A percentile compares a stretch with the other conserved stretches of the same genome.
phyloP scores from a whole-genome alignment of 2,888 invertebrate genomes.

The Eristalis arbustorum region DNA sequence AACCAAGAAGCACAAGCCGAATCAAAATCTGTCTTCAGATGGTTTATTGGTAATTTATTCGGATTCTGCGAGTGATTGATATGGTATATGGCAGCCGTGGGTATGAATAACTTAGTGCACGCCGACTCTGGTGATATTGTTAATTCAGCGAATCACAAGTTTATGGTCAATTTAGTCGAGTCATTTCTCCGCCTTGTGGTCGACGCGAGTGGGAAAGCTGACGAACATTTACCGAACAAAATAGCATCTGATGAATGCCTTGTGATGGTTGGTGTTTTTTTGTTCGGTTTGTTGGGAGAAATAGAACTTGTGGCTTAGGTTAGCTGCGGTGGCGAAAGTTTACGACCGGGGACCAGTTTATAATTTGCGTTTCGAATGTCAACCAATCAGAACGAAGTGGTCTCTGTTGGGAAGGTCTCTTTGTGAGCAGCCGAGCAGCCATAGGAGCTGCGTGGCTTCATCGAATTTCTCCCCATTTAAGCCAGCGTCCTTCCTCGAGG shows the following conservation, averaged over 20 bases:
- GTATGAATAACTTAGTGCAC: conserved; percentile 4
- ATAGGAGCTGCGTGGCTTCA: no score
- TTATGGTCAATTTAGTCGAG: not conserved
- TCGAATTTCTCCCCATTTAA: no score
- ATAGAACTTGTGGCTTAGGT: not conserved
- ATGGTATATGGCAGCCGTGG: conserved; percentile 12
- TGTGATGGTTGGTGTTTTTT: not conserved
- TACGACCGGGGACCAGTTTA: not conserved
- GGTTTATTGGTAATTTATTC: conserved; percentile 5
- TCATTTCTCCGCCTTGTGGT: not conserved
- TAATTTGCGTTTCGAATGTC: no score
- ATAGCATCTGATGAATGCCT: not conserved
- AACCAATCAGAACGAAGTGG: not conserved
- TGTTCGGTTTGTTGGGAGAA: not conserved
- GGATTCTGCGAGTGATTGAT: conserved; percentile 1
- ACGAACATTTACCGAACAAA: not conserved
- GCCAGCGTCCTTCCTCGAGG: no score
- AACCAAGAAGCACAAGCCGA: not conserved
- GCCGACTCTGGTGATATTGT: not conserved
- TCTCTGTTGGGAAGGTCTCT: no score
- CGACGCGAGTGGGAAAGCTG: not conserved
- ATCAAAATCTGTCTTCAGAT: not conserved
- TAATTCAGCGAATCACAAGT: not conserved
- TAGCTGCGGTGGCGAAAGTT: not conserved
- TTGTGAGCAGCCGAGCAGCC: no score